A percentile compares a stretch with the other conserved stretches of the same genome.
phyloP scores from a whole-genome alignment of 2,113 vertebrate genomes.

The Protobothrops mucrosquamatus region DNA sequence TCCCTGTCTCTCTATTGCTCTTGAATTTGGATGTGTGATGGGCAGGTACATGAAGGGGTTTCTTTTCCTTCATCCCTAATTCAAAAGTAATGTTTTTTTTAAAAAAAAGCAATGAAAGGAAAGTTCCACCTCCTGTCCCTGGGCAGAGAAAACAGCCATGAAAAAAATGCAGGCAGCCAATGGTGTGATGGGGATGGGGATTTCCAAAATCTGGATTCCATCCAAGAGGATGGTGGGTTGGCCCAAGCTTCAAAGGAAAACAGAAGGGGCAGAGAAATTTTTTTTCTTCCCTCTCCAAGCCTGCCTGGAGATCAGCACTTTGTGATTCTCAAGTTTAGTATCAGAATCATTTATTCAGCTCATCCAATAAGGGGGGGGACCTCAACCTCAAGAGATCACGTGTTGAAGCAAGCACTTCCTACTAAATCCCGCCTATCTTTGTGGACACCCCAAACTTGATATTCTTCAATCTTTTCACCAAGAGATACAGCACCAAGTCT shows the following conservation, averaged over 20 bases:
- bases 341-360: neutral
- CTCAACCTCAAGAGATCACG: too few species aligned
- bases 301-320: neutral
- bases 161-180: neutral
- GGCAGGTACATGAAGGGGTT: neutral
- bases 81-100: neutral
- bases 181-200: conserved; percentile 17
- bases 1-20: conserved; percentile 7
- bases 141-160: neutral
- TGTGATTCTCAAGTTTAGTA: neutral
- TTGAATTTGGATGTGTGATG: conserved; percentile 4
- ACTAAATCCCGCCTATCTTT: neutral
- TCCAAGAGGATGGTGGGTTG: neutral
- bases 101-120: neutral
- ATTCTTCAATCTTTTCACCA: neutral
- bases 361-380: neutral
- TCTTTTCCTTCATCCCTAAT: neutral
- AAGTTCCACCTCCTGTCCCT: neutral
- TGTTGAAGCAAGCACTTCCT: neutral
- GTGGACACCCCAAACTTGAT: neutral
- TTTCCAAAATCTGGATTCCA: conserved; percentile 25
- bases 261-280: neutral
- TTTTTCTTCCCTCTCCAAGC: neutral
- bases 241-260: neutral
- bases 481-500: neutral